Percentiles rank a stretch among this genome's conserved stretches.
phyloP scores from a whole-genome alignment of 2,113 vertebrate genomes.

The Phyllopteryx taeniolatus region DNA sequence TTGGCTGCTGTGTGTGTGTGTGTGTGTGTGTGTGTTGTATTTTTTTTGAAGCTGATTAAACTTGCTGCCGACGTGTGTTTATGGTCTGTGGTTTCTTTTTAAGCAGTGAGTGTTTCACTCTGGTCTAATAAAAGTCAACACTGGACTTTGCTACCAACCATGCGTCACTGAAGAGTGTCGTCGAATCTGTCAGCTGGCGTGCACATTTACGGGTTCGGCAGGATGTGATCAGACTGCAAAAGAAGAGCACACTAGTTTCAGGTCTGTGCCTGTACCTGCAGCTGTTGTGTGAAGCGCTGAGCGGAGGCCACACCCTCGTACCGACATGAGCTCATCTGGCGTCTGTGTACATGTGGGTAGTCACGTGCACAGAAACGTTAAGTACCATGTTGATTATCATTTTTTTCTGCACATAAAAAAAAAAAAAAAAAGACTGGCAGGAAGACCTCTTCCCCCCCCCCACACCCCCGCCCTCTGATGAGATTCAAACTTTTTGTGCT shows the following conservation, averaged over 20 bases:
- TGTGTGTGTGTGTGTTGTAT: neutral
- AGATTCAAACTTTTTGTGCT: neutral
- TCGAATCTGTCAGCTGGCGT: neutral
- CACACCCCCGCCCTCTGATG: no score
- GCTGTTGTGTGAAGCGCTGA: neutral
- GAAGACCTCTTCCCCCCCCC: no score
- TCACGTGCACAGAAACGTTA: neutral
- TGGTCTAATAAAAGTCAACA: neutral
- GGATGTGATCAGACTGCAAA: conserved; percentile 25
- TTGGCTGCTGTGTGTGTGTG: neutral
- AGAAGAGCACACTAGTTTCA: conserved; percentile 21
- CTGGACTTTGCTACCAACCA: neutral
- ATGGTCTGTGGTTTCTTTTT: neutral
- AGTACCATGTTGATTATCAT: no score
- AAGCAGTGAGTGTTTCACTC: neutral
- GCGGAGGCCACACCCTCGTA: conserved; percentile 15
- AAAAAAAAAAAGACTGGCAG: no score
- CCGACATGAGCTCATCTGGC: conserved; percentile 8
- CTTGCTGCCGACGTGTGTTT: neutral
- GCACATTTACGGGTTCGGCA: conserved; percentile 22
- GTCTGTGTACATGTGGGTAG: neutral
- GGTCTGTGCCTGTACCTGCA: conserved; percentile 40
- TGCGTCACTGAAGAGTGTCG: neutral
- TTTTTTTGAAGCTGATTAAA: neutral
- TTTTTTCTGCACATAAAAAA: no score